These are phyloP conservation scores for Drosophila rellima DNA, from an alignment of 2,888 invertebrate genomes.

Conservation along the genomic window DNA sequence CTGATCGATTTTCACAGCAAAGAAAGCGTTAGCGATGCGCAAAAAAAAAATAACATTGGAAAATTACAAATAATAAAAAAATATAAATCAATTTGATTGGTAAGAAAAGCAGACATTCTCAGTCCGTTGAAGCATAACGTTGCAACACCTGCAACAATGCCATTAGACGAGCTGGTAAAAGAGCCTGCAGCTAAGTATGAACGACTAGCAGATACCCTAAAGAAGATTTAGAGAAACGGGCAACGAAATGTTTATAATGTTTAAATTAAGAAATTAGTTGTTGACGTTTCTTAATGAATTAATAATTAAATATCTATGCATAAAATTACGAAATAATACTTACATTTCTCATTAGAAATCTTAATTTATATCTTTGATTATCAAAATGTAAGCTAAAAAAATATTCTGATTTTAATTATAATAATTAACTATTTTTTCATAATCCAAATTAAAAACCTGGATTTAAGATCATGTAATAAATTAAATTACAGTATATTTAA, in stretches of 20 bases:
- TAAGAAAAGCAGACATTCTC: conserved; percentile 18
- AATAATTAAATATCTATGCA: no score
- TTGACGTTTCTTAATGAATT: no score
- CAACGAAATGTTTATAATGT: background rate
- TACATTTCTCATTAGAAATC: no score
- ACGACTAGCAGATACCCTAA: conserved; percentile 1
- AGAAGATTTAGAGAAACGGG: background rate
- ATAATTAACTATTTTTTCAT: no score
- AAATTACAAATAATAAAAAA: conserved; percentile 9
- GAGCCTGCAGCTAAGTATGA: background rate
- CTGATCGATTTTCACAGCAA: conserved; percentile 18
- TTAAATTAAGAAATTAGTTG: no score
- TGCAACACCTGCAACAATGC: conserved; percentile 25
- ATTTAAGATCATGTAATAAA: no score
- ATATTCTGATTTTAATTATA: no score
- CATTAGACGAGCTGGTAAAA: background rate
- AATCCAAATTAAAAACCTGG: no score
- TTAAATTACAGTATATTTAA: no score
- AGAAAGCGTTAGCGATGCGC: conserved; percentile 22
- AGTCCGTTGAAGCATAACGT: conserved; percentile 5
- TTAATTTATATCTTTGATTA: no score
- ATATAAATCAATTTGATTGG: conserved; percentile 24
- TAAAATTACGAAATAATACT: no score
- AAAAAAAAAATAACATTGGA: conserved; percentile 15
- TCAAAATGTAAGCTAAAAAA: no score